These are phyloP conservation scores for Dromas ardeola DNA, from an alignment of 2,113 vertebrate species.

Conservation along the genomic window DNA sequence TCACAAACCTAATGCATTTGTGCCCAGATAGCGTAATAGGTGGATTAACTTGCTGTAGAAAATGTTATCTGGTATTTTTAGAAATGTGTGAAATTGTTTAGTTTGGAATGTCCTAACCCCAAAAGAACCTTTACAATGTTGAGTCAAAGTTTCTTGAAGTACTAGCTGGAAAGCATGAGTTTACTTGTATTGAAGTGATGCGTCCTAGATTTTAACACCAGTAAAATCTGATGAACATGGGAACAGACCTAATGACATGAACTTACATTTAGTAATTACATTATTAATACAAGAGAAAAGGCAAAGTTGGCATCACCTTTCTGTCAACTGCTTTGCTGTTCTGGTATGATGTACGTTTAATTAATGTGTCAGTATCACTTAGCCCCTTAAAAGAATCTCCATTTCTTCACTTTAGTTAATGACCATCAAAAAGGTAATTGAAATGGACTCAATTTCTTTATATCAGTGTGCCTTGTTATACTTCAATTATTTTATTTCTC, in stretches of 20 bases:
- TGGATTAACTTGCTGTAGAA: neutral
- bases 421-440: neutral
- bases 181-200: neutral
- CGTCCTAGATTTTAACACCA: neutral
- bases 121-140: neutral
- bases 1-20: neutral
- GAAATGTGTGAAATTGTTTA: neutral
- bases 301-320: neutral
- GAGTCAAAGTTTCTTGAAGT: neutral
- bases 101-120: neutral
- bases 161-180: neutral
- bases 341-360: neutral
- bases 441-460: neutral
- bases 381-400: neutral
- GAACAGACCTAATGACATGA: neutral
- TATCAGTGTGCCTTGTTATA: neutral
- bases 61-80: neutral
- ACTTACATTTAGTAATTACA: neutral
- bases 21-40: neutral
- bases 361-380: neutral
- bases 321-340: neutral
- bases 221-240: neutral
- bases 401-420: neutral
- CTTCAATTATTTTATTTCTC: constrained; percentile 20
- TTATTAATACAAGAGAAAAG: neutral